Percentiles rank a stretch among this genome's conserved stretches.
phyloP scores from a whole-genome alignment of 1,140 invertebrate genomes.

The Leptoteleia sp. region DNA sequence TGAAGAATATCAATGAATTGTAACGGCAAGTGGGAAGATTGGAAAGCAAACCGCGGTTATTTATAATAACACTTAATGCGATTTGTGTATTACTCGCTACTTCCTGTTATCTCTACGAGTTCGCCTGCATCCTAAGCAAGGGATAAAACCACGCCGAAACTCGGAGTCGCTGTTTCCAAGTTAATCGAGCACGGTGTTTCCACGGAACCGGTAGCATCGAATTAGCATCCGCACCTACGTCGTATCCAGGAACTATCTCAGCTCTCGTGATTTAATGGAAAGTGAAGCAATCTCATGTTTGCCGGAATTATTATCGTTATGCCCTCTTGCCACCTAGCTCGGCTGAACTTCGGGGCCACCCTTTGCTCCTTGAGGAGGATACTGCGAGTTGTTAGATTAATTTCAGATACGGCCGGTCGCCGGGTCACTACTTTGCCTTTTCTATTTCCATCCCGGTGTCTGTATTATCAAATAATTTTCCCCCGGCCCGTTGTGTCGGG shows the following conservation, averaged over 20 bases:
- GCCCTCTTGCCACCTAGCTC: slow-evolving; percentile 44
- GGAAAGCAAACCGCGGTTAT: slow-evolving; percentile 22
- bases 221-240: slow-evolving; percentile 63
- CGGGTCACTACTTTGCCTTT: slow-evolving; percentile 64
- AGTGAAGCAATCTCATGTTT: slow-evolving; percentile 71
- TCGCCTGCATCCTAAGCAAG: slow-evolving; percentile 37
- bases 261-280: slow-evolving; percentile 73
- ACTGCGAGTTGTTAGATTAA: slow-evolving; percentile 72
- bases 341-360: slow-evolving; percentile 50
- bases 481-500: slow-evolving; percentile 6
- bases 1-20: not conserved
- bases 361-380: slow-evolving; percentile 55
- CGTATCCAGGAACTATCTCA: slow-evolving; percentile 63
- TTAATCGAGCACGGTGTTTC: slow-evolving; percentile 69
- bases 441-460: slow-evolving; percentile 27
- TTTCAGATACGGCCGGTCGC: slow-evolving; percentile 70
- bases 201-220: slow-evolving; percentile 58
- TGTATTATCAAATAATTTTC: slow-evolving; percentile 22
- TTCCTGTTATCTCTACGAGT: slow-evolving; percentile 41
- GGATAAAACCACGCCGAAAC: slow-evolving; percentile 56
- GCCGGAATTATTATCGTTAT: slow-evolving; percentile 71
- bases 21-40: slow-evolving; percentile 3
- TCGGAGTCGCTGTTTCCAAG: slow-evolving; percentile 48
- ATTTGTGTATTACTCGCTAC: slow-evolving; percentile 46
- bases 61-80: slow-evolving; percentile 44